These are phyloP conservation scores for Stratiomys singularior DNA, from an alignment of 2,888 invertebrate genomes.

Conservation along the genomic window DNA sequence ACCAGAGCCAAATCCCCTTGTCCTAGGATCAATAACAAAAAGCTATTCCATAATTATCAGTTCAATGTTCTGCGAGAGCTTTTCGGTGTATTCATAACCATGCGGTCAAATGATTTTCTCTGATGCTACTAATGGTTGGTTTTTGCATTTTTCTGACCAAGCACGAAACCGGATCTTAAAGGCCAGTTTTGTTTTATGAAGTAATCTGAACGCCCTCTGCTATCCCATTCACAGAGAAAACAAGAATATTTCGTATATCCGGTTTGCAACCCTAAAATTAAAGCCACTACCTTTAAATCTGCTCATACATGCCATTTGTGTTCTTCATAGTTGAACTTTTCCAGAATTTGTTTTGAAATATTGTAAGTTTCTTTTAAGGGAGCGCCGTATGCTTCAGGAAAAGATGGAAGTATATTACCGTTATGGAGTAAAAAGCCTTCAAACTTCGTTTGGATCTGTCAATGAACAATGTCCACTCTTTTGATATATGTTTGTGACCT, in stretches of 20 bases:
- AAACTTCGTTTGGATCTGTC: background rate
- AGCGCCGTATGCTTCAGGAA: background rate
- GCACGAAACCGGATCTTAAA: constrained; percentile 7
- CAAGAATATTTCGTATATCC: constrained; percentile 23
- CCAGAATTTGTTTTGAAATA: background rate
- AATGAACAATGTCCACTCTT: background rate
- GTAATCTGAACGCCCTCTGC: background rate
- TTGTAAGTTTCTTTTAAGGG: constrained; percentile 13
- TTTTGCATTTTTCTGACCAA: constrained; percentile 7
- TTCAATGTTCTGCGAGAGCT: too few species aligned
- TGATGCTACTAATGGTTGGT: background rate
- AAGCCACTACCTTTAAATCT: background rate
- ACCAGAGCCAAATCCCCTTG: too few species aligned
- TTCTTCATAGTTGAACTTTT: constrained; percentile 1
- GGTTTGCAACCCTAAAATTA: background rate
- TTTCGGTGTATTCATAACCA: too few species aligned
- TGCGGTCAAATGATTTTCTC: constrained; percentile 14
- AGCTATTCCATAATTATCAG: too few species aligned
- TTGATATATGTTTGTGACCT: background rate
- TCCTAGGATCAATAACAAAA: too few species aligned
- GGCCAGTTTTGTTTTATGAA: constrained; percentile 6
- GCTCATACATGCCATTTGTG: constrained; percentile 20
- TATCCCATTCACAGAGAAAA: constrained; percentile 5
- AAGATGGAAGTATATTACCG: constrained; percentile 16
- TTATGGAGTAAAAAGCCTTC: background rate